These are phyloP conservation scores for Notothenia coriiceps DNA, from an alignment of 2,113 vertebrate species.

Conservation along the genomic window DNA sequence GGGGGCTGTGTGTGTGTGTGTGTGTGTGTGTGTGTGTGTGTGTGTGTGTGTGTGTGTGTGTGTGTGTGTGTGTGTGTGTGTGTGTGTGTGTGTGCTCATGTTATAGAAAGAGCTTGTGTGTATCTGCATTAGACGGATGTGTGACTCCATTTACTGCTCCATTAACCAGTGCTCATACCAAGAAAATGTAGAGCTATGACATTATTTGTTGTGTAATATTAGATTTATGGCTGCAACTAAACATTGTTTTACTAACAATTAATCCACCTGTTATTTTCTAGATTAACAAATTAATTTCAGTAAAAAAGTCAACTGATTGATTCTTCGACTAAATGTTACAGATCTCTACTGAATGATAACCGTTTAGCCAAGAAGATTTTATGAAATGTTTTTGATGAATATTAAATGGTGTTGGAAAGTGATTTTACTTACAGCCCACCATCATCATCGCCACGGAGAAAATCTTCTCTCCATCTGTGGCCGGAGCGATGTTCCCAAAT, in stretches of 20 bases:
- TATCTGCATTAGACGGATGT: not conserved
- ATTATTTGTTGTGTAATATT: slow-evolving; percentile 22
- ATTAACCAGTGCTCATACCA: slow-evolving; percentile 15
- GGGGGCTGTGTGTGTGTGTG: not conserved
- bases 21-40: not conserved
- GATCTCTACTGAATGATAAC: not conserved
- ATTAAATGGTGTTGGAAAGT: not conserved
- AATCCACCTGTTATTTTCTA: too few species aligned
- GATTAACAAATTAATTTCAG: too few species aligned
- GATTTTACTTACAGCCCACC: slow-evolving; percentile 96
- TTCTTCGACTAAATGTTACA: too few species aligned
- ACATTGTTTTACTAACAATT: too few species aligned
- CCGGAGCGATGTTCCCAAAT: slow-evolving; percentile 98
- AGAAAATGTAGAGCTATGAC: not conserved
- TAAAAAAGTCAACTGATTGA: too few species aligned
- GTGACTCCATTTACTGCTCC: slow-evolving; percentile 29
- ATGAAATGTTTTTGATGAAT: too few species aligned
- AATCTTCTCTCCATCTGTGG: slow-evolving; percentile 98
- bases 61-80: too few species aligned
- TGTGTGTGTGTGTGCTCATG: slow-evolving; percentile 5
- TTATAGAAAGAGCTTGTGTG: not conserved
- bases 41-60: too few species aligned
- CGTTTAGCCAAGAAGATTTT: not conserved
- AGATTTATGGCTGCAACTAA: not conserved
- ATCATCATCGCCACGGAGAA: slow-evolving; percentile 99